Evolutionary conservation across 1,140 invertebrate genomes (phyloP), one percentile per base, ranked within the genome.

Genomic region (Anastrepha obliqua): DNA sequence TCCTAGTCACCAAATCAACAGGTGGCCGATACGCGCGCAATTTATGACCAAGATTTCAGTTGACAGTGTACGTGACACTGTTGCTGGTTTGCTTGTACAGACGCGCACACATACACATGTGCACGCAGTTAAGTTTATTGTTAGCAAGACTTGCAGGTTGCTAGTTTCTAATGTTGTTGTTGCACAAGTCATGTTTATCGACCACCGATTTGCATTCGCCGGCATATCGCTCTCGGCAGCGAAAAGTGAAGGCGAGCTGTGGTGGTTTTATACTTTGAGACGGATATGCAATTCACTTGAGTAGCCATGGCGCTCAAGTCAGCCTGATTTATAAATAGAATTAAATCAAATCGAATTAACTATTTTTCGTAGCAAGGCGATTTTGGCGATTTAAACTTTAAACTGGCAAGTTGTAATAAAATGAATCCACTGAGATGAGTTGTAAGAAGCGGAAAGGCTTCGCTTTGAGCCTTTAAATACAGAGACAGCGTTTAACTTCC

Each of bases 31-130:
- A n/a, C 17, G 67, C 15, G 67, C 67, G 39, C 67, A n/a, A 74
- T 74, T 74, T 74, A 74, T 47, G 67, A 13, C 67, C 67, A 74
- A 74, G 67, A 74, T 74, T 44, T 7, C 2, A 70, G 67, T 47
- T 1, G 15, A 44, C 15, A 13, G 2, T 74, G 0, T 39, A 44
- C 6, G 13, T 47, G 67, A 55, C 51, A 55, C 11, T 55, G 6
- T 55, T 6, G 51, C 2, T 70, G 17, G 15, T 62, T 11, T 67
- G 13, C 17, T 20, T 64, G n/a, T 7, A 8, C 20, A 64, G n/a
- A 20, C n/a, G n/a, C n/a, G 64, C 13, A 39, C 9, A 6, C 64
- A 65, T 9, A 65, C 3, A 29, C 64, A 74, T 11, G 29, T 20
- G 20, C 11, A 67, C 65, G 0, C 65, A 39, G 51, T 17, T 17